Percentiles rank a stretch among this genome's conserved stretches.
These are phyloP conservation scores for Saguinus midas DNA, from an alignment of 2,113 vertebrate species.

Conservation along the genomic window DNA sequence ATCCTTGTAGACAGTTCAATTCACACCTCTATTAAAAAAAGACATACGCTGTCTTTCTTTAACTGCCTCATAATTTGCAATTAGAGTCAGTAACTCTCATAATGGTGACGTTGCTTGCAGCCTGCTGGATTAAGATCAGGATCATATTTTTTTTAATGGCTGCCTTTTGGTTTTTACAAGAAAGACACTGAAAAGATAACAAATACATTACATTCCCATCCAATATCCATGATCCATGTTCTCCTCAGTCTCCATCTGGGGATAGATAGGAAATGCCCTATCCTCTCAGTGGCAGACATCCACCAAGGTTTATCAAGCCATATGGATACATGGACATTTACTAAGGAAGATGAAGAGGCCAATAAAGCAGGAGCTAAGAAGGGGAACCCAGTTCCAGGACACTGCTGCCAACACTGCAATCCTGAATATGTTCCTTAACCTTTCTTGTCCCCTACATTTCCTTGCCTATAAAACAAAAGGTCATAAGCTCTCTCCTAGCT, in stretches of 20 bases:
- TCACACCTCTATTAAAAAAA: background rate
- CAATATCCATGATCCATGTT: background rate
- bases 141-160: background rate
- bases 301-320: background rate
- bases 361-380: background rate
- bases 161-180: background rate
- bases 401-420: background rate
- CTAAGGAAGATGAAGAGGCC: background rate
- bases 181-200: background rate
- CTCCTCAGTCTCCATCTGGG: background rate
- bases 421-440: background rate
- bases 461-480: background rate
- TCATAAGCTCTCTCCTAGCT: background rate
- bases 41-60: background rate
- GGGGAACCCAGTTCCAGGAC: background rate
- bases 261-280: background rate
- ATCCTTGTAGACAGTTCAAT: background rate
- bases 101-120: background rate
- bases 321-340: too few relatives aligned
- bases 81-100: background rate
- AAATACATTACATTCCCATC: background rate
- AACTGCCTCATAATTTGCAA: background rate
- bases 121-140: background rate
- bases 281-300: background rate
- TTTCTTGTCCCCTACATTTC: background rate